phyloP scores from a whole-genome alignment of 92 coral and sea anemone genomes.

The Palythoa grandiflora region DNA sequence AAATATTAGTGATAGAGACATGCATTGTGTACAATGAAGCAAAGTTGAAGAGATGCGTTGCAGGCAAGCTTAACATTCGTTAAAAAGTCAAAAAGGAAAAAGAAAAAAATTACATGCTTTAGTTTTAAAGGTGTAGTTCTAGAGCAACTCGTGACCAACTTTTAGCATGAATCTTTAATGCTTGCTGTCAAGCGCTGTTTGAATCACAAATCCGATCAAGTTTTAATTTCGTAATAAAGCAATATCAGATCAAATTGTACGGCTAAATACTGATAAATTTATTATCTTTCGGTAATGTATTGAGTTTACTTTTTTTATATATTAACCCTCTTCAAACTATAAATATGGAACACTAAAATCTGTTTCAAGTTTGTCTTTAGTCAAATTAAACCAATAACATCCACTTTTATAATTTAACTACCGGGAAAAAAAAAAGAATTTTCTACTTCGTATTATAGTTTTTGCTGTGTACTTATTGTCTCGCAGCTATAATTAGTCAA shows the following conservation, averaged over 20 bases:
- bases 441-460: background rate
- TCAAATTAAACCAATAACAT: background rate
- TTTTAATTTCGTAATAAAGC: background rate
- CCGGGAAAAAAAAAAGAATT: background rate
- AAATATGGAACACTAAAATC: background rate
- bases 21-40: no score
- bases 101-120: no score
- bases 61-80: no score
- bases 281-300: background rate
- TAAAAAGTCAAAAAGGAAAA: no score
- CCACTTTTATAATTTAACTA: background rate
- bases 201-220: background rate
- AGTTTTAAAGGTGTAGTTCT: no score
- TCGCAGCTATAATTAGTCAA: slow-evolving; percentile 15
- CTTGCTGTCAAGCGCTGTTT: background rate
- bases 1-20: no score
- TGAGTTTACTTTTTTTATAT: background rate
- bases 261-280: background rate
- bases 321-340: background rate
- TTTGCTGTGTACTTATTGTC: background rate
- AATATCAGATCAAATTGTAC: slow-evolving; percentile 7
- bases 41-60: no score
- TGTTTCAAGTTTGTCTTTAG: background rate
- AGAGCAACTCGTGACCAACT: background rate
- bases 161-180: background rate